These are phyloP conservation scores for Anthonomus grandis DNA, from an alignment of 1,140 invertebrate genomes.

Conservation along the genomic window DNA sequence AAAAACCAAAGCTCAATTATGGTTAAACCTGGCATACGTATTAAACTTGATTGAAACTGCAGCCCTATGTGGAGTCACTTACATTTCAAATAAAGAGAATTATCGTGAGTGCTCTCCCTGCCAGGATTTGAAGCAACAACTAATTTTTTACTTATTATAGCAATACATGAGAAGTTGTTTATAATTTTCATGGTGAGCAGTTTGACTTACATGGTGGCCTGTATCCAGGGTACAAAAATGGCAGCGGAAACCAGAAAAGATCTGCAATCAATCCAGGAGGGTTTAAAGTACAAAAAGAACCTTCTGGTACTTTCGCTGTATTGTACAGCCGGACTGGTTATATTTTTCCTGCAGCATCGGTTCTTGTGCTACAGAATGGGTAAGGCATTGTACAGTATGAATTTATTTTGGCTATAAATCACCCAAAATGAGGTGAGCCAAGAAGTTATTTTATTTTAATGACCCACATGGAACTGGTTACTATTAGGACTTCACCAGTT, in stretches of 20 bases:
- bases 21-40: conserved; percentile 78
- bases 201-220: conserved; percentile 77
- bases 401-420: too few relatives aligned
- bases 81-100: conserved; percentile 91
- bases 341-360: conserved; percentile 85
- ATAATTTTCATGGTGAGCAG: conserved; percentile 88
- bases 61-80: conserved; percentile 82
- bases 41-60: conserved; percentile 80
- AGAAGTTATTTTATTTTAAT: too few relatives aligned
- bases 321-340: conserved; percentile 74
- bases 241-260: conserved; percentile 45
- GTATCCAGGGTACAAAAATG: conserved; percentile 52
- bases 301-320: conserved; percentile 73
- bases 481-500: too few relatives aligned
- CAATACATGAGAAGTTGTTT: conserved; percentile 89
- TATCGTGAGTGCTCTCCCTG: conserved; percentile 92
- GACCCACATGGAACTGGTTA: too few relatives aligned
- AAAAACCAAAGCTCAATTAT: conserved; percentile 52
- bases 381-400: conserved; percentile 55
- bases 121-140: too few relatives aligned
- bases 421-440: too few relatives aligned
- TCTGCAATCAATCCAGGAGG: conserved; percentile 35
- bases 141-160: conserved; percentile 56
- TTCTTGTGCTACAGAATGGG: conserved; percentile 83
- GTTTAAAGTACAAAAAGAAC: conserved; percentile 64